These are phyloP conservation scores for Thomomys bottae DNA, from an alignment of 2,113 vertebrate species.

Conservation along the genomic window DNA sequence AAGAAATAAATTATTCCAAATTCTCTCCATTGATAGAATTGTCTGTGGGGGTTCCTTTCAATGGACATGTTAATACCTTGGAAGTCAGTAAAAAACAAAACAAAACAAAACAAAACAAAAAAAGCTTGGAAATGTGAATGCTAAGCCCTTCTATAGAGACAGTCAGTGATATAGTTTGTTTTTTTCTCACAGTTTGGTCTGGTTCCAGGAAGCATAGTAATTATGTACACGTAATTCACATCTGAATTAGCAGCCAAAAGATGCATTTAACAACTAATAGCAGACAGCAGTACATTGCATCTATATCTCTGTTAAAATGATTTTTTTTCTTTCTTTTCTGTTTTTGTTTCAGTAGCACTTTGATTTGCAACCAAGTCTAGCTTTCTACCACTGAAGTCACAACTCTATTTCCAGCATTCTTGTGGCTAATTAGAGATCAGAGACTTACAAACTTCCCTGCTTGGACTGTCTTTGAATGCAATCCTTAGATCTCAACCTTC, in stretches of 20 bases:
- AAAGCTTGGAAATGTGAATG: not conserved
- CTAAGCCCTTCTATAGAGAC: not conserved
- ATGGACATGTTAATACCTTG: not conserved
- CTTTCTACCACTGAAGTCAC: too few relatives aligned
- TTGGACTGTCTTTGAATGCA: too few relatives aligned
- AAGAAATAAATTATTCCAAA: not conserved
- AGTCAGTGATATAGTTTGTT: not conserved
- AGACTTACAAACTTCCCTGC: too few relatives aligned
- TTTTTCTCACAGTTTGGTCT: not conserved
- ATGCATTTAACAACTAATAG: not conserved
- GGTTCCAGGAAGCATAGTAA: not conserved
- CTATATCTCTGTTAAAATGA: too few relatives aligned
- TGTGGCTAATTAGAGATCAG: too few relatives aligned
- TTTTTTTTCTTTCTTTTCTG: too few relatives aligned
- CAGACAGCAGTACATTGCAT: not conserved
- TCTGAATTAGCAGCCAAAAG: conserved; percentile 4
- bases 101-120: too few relatives aligned
- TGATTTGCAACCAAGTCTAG: too few relatives aligned
- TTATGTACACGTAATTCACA: not conserved
- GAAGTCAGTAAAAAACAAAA: not conserved
- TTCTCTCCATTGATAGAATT: not conserved
- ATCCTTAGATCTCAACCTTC: too few relatives aligned
- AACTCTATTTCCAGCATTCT: too few relatives aligned
- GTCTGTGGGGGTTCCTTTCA: not conserved
- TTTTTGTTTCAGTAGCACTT: too few relatives aligned